A percentile compares a stretch with the other conserved stretches of the same genome.
Evolutionary conservation across 1,140 invertebrate species (phyloP).

Genomic region (Dinothrombium tinctorium): DNA sequence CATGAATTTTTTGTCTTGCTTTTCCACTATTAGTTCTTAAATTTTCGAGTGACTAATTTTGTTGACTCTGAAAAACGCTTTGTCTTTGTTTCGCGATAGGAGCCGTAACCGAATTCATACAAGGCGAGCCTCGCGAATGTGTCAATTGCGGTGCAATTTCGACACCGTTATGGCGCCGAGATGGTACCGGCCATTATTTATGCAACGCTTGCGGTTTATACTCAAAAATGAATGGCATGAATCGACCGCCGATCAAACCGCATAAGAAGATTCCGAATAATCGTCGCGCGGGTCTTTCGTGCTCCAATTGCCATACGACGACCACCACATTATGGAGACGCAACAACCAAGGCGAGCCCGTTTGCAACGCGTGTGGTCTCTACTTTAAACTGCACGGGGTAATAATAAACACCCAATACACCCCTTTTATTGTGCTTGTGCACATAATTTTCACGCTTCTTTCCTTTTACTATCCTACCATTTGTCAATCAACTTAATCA

Average conservation of each 20-base stretch:
- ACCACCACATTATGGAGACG: constrained; percentile 88
- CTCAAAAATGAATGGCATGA: constrained; percentile 61
- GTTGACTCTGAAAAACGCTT: too few species aligned
- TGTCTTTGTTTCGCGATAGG: too few species aligned
- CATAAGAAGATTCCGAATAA: constrained; percentile 23
- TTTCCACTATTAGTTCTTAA: too few species aligned
- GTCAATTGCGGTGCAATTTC: constrained; percentile 21
- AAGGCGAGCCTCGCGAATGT: constrained; percentile 21
- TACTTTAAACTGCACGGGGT: constrained; percentile 92
- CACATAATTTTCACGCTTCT: not conserved
- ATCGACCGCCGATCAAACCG: constrained; percentile 44
- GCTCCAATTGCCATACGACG: constrained; percentile 81
- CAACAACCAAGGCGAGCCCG: constrained; percentile 86
- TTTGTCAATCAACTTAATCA: too few species aligned
- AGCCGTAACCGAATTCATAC: too few species aligned
- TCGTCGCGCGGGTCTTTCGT: constrained; percentile 58
- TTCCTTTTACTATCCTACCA: too few species aligned
- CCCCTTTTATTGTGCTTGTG: too few species aligned
- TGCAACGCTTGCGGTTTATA: constrained; percentile 71
- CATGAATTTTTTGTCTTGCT: too few species aligned
- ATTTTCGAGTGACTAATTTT: too few species aligned
- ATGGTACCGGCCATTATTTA: constrained; percentile 61
- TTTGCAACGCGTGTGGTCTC: constrained; percentile 91
- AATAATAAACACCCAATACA: too few species aligned
- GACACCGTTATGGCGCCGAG: constrained; percentile 58